Conservation (phyloP, 2,888 invertebrate species). For the Lithophane semibrunnea region DNA sequence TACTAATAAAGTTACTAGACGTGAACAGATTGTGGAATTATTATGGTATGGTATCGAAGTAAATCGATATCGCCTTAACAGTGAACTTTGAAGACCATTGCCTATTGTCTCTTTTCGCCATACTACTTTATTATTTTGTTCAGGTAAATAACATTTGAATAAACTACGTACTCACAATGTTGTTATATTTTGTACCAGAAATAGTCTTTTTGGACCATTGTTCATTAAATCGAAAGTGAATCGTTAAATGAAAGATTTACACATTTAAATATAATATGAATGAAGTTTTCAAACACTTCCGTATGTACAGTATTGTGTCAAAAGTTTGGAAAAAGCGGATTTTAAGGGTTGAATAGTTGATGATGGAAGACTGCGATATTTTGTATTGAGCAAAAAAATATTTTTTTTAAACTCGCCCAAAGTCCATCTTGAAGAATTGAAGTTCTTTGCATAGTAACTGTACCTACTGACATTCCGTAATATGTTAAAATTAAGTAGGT, state of each 20-base stretch:
- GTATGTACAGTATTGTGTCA: no score
- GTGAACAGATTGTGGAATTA: constrained; percentile 26
- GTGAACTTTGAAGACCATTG: constrained; percentile 9
- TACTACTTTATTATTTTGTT: no score
- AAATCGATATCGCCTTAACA: constrained; percentile 33
- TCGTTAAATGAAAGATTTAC: neutral
- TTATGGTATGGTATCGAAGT: constrained; percentile 4
- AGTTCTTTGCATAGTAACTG: no score
- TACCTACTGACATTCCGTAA: neutral
- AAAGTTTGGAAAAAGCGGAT: neutral
- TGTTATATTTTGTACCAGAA: neutral
- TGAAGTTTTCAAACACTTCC: neutral
- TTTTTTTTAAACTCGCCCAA: no score
- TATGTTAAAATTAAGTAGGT: neutral
- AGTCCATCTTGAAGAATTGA: neutral
- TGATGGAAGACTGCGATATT: no score
- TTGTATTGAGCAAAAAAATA: neutral
- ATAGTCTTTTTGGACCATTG: neutral
- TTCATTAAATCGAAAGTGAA: constrained; percentile 4
- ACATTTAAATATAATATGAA: neutral
- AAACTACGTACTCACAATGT: constrained; percentile 10
- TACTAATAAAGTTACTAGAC: constrained; percentile 8
- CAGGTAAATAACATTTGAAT: constrained; percentile 1
- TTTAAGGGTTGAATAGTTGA: neutral
- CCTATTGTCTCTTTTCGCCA: constrained; percentile 4